Evolutionary conservation across 2,113 vertebrate genomes (phyloP), one percentile per base, ranked within the genome.

Genomic region (Pachyramphus minor): DNA sequence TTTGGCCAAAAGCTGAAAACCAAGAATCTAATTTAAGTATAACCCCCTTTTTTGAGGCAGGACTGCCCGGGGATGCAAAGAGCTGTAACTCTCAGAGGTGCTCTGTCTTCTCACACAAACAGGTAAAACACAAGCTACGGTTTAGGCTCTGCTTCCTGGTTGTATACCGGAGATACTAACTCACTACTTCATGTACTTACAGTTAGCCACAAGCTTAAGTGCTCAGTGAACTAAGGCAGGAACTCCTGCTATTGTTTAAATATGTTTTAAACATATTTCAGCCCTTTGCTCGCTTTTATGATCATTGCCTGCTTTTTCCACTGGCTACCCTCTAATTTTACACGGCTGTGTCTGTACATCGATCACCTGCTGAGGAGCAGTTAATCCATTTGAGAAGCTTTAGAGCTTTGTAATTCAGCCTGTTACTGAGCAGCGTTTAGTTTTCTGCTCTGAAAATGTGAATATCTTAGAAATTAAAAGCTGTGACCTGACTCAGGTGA

Each of bases 381-480:
- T 53, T 80, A 88, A 84, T 84, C 45, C 45, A 21, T 83, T 66
- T 60, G 74, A 74, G 60, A 93, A 85, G 59, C 8, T 86, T 92
- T 19, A 89, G 63, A 67, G 52, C 35, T 85, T 80, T 82, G 44
- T 39, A 87, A 72, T 88, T 69, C 90, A 88, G 64, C 42, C 68
- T 74, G 27, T 67, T 80, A 69, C 49, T 17, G 44, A 90, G 72
- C 28, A 78, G 44, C 14, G 19, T 52, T 90, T 85, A 33, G 76
- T 95, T 88, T 69, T 80, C 56, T 59, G 8, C 31, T 69, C 82
- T 67, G 68, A 88, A 93, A 84, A 78, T 15, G 11, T 53, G 39
- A 53, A 19, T 80, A 81, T 60, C 76, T 77, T 84, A 60, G 69
- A 93, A 90, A 94, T 94, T 82, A 82, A 86, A 90, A 90, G 42